Evolutionary conservation across 2,888 invertebrate species (phyloP), one percentile per base, ranked within the genome.

Genomic region (Cremastinae sp.): DNA sequence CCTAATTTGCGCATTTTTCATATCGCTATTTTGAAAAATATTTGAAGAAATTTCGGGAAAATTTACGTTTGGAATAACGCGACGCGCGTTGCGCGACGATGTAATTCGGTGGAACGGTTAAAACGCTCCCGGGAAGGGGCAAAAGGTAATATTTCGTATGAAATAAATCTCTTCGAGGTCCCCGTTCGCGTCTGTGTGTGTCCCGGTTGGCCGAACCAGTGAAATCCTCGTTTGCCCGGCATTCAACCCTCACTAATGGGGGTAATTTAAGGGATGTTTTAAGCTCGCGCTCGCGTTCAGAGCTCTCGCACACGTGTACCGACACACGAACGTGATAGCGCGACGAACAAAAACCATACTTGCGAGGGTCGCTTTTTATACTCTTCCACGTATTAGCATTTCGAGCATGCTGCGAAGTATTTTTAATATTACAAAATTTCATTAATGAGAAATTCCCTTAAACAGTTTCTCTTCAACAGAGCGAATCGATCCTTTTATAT

Each of bases 211-310:
- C 34, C 4, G 45, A 16, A 66, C 75, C 85, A 84, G 84, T 85
- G 86, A 85, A 86, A 88, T 86, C 84, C 88, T 85, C 87, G 86
- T 86, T 88, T 86, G 85, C 84, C 82, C 82, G 83, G 85, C 81
- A 87, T 88, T 87, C 87, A 85, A 85, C 86, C 87, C 85, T 84
- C 84, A 84, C 87, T 88, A 88, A 87, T 87, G 85, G 85, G 84
- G 86, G 86, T 89, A 89, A 89, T 89, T 89, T 88, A 88, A 89
- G 87, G 89, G 89, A 88, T 85, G 87, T 88, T 89, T 89, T 88
- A 88, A 89, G 89, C 88, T 84, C 82, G 81, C 81, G 76, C 71
- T 80, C 78, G 51, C 75, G 51, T 64, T 59, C 45, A 61, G n/a
- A 20, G 12, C n/a, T 16, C 28, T 4, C 28, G 45, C 85, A 85